Percentiles rank a stretch among this genome's conserved stretches.
Conservation (phyloP, 2,888 invertebrate genomes). For the Cephus pygmeus region DNA sequence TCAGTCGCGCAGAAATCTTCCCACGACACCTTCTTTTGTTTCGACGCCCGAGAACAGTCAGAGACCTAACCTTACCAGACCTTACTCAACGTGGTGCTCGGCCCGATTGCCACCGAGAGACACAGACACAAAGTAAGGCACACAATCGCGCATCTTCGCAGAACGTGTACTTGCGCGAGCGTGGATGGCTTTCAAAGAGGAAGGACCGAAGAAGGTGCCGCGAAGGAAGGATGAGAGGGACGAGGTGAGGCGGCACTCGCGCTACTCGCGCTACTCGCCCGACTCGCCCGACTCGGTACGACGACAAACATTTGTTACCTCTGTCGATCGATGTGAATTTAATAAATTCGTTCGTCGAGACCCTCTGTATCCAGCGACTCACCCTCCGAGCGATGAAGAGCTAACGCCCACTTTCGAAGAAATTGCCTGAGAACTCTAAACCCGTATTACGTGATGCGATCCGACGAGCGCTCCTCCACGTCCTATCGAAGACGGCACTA, state of each 20-base stretch:
- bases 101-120: not conserved
- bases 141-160: too few relatives aligned
- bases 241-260: slow-evolving; percentile 17
- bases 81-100: not conserved
- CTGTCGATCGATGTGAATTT: slow-evolving; percentile 26
- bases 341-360: slow-evolving; percentile 18
- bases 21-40: slow-evolving; percentile 10
- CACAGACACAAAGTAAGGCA: not conserved
- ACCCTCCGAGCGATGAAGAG: too few relatives aligned
- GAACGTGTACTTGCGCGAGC: too few relatives aligned
- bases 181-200: too few relatives aligned
- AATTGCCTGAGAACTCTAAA: too few relatives aligned
- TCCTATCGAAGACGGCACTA: too few relatives aligned
- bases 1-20: slow-evolving; percentile 10
- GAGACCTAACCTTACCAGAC: slow-evolving; percentile 2
- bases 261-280: too few relatives aligned
- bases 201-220: too few relatives aligned
- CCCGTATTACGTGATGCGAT: too few relatives aligned
- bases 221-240: not conserved
- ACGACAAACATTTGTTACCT: slow-evolving; percentile 33
- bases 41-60: slow-evolving; percentile 1
- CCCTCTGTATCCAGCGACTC: too few relatives aligned
- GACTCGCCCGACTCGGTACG: slow-evolving; percentile 3
- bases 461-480: too few relatives aligned
- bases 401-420: too few relatives aligned